These are phyloP conservation scores for Rhagoletis pomonella DNA, from an alignment of 1,140 invertebrate genomes.

Conservation along the genomic window DNA sequence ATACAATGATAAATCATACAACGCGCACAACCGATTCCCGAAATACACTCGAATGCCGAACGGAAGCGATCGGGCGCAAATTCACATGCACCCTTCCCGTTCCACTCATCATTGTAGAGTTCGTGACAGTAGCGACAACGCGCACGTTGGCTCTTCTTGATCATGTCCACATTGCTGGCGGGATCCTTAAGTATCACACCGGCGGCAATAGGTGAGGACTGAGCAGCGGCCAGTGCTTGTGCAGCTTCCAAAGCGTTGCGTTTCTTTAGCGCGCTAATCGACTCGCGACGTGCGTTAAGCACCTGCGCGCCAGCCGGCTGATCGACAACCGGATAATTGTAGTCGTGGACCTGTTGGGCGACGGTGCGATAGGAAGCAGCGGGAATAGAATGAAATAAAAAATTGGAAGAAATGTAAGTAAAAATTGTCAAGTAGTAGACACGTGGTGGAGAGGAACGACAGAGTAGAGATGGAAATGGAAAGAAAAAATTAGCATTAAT, in stretches of 20 bases:
- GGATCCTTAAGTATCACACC: conserved; percentile 67
- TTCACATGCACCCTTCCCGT: conserved; percentile 88
- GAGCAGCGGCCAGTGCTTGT: conserved; percentile 65
- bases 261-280: conserved; percentile 79
- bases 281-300: conserved; percentile 76
- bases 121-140: conserved; percentile 80
- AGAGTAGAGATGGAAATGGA: not conserved
- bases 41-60: conserved; percentile 86
- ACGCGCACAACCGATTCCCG: conserved; percentile 89
- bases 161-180: conserved; percentile 59
- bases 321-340: conserved; percentile 86
- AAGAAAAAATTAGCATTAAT: conserved; percentile 13
- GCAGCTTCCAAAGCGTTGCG: conserved; percentile 73
- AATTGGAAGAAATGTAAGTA: not conserved
- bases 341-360: conserved; percentile 79
- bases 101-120: conserved; percentile 85
- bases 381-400: conserved; percentile 58
- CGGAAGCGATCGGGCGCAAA: conserved; percentile 90
- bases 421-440: not conserved
- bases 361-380: conserved; percentile 59
- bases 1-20: conserved; percentile 95
- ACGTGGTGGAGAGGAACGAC: not conserved
- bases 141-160: conserved; percentile 63
- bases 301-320: conserved; percentile 76
- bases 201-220: conserved; percentile 69